Evolutionary conservation across 2,113 vertebrate genomes (phyloP).

Genomic region (Erpornis zantholeuca): DNA sequence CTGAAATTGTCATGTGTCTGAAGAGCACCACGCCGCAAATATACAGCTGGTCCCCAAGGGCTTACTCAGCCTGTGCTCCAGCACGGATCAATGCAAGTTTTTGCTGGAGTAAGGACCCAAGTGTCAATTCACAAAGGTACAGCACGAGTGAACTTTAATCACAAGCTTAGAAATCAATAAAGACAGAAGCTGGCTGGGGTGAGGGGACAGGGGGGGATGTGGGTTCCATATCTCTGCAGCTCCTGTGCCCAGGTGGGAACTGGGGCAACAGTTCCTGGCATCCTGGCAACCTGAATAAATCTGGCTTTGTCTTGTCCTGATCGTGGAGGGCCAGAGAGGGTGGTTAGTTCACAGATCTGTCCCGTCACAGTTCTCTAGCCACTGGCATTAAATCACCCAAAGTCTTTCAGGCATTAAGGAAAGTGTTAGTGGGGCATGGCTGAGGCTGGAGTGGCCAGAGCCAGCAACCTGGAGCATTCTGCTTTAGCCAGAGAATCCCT

Average conservation of each 20-base stretch:
- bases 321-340: not conserved
- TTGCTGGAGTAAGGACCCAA: slow-evolving; percentile 11
- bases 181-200: not conserved
- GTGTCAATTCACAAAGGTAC: not conserved
- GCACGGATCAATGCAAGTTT: slow-evolving; percentile 18
- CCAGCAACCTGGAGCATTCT: not conserved
- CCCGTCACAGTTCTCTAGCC: not conserved
- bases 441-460: not conserved
- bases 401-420: not conserved
- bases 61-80: not conserved
- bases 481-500: not conserved
- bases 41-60: not conserved
- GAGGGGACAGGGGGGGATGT: not conserved
- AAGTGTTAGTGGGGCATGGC: not conserved
- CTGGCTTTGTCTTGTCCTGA: not conserved
- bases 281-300: not conserved
- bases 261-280: not conserved
- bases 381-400: not conserved
- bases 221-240: not conserved
- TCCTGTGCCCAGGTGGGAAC: accelerated
- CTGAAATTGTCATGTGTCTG: slow-evolving; percentile 41
- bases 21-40: not conserved
- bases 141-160: slow-evolving; percentile 13
- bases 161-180: slow-evolving; percentile 9
- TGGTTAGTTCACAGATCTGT: not conserved